Evolutionary conservation across 2,113 vertebrate genomes (phyloP).

Genomic region (Onychostruthus taczanowskii): DNA sequence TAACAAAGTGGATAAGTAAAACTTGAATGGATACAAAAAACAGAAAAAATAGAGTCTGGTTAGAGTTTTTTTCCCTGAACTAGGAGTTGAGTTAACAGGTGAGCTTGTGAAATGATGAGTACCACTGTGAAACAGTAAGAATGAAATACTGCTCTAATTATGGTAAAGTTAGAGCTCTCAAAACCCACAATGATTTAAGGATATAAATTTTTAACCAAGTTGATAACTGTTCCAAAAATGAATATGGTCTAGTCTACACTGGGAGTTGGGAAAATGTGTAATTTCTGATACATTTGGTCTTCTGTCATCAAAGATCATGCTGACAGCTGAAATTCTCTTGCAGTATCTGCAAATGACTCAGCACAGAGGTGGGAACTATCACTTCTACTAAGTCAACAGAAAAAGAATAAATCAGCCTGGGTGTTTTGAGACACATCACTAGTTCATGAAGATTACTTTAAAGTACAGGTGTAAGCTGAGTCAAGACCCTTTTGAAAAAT

Average conservation of each 20-base stretch:
- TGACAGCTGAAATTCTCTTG: background rate
- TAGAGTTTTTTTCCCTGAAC: background rate
- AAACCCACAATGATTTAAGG: background rate
- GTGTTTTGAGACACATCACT: background rate
- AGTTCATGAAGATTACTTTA: background rate
- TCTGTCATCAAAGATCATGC: background rate
- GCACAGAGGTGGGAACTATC: background rate
- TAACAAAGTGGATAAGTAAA: background rate
- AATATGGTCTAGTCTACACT: background rate
- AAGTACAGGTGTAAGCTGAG: background rate
- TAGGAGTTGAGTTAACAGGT: background rate
- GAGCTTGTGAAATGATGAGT: background rate
- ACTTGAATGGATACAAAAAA: background rate
- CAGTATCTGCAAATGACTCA: background rate
- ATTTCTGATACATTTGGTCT: background rate
- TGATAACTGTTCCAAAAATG: background rate
- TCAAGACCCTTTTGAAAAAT: background rate
- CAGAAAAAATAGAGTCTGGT: background rate
- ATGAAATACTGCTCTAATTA: slow-evolving; percentile 9
- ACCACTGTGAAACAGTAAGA: background rate
- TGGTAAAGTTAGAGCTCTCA: background rate
- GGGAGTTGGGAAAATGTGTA: background rate
- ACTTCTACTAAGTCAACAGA: background rate
- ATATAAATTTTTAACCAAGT: background rate
- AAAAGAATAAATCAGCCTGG: background rate